phyloP scores from a whole-genome alignment of 2,113 vertebrate species.

The Rhabdornis inornatus region DNA sequence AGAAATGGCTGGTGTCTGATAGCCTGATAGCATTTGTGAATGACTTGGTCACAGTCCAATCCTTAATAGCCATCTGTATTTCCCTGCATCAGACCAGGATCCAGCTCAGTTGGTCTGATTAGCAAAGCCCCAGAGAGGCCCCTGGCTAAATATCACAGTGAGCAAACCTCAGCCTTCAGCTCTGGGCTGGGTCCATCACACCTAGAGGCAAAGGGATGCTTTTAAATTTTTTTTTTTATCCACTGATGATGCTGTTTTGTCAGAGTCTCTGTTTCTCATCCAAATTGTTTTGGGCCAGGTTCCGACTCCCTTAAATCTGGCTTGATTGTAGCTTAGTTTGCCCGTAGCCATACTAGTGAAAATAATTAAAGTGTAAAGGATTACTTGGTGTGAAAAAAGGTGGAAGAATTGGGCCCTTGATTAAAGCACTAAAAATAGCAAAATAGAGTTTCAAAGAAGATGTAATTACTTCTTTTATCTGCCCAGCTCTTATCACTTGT shows the following conservation, averaged over 20 bases:
- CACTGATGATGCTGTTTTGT: background rate
- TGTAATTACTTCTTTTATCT: slow-evolving; percentile 53
- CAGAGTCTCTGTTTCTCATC: background rate
- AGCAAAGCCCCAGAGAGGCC: slow-evolving; percentile 1
- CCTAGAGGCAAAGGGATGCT: background rate
- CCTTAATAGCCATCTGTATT: slow-evolving; percentile 53
- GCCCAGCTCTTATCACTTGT: slow-evolving; percentile 31
- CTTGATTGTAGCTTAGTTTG: background rate
- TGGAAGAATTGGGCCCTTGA: slow-evolving; percentile 22
- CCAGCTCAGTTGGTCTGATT: slow-evolving; percentile 18
- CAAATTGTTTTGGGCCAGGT: background rate
- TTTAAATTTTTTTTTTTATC: background rate
- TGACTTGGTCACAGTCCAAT: slow-evolving; percentile 36
- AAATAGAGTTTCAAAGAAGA: slow-evolving; percentile 27
- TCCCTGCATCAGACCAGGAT: background rate
- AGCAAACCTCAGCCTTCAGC: background rate
- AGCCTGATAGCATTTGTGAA: slow-evolving; percentile 25
- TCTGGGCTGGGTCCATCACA: background rate
- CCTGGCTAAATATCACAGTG: slow-evolving; percentile 17
- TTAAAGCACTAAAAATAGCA: slow-evolving; percentile 41
- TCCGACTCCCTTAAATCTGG: background rate
- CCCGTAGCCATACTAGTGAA: background rate
- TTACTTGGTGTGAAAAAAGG: background rate
- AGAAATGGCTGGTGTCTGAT: background rate
- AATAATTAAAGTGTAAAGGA: background rate